phyloP scores from a whole-genome alignment of 2,797 vertebrate species.

The Chloroceryle amazona region DNA sequence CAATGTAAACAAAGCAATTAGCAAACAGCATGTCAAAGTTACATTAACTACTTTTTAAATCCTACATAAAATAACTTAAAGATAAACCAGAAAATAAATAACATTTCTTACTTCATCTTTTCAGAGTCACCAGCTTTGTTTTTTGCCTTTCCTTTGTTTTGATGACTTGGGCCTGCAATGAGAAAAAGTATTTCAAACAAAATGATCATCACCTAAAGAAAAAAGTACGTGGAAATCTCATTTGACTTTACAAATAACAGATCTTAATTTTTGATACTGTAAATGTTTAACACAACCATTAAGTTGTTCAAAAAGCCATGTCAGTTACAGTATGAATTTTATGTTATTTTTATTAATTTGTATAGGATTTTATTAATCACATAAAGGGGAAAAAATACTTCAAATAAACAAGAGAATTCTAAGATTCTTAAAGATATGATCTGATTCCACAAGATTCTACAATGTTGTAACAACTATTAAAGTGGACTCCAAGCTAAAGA shows the following conservation, averaged over 20 bases:
- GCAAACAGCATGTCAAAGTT: not conserved
- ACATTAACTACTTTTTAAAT: not conserved
- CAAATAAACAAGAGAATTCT: not conserved
- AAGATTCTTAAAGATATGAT: not conserved
- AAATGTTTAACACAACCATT: too few relatives aligned
- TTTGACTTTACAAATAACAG: not conserved
- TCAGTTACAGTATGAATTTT: too few relatives aligned
- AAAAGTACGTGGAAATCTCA: not conserved
- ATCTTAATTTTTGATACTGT: too few relatives aligned
- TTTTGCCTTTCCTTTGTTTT: slow-evolving; percentile 69
- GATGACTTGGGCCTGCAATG: slow-evolving; percentile 67
- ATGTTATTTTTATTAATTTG: not conserved
- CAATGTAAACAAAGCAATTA: not conserved
- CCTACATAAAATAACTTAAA: not conserved
- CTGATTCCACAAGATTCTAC: not conserved
- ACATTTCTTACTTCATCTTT: slow-evolving; percentile 62
- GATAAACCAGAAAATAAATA: not conserved
- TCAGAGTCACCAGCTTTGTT: slow-evolving; percentile 56
- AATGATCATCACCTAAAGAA: not conserved
- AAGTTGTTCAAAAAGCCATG: not conserved
- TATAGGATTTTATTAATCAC: not conserved
- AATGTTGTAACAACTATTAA: not conserved
- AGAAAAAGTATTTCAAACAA: slow-evolving; percentile 16
- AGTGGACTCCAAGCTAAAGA: not conserved
- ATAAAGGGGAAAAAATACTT: not conserved